Percentiles rank a stretch among this genome's conserved stretches.
phyloP scores from a whole-genome alignment of 2,888 invertebrate genomes.

The Drosophila greeni region DNA sequence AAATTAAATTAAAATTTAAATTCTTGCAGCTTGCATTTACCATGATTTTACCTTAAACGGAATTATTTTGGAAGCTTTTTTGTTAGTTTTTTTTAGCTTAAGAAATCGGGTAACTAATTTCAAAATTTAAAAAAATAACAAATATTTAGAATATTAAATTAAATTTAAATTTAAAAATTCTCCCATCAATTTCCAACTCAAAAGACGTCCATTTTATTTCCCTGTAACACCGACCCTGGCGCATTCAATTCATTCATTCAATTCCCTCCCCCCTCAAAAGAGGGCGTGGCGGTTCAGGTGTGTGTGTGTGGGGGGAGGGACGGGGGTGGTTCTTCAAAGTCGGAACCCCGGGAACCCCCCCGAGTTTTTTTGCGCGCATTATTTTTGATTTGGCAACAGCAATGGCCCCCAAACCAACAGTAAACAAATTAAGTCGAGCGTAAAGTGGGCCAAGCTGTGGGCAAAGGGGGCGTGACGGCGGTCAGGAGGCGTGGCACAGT shows the following conservation, averaged over 20 bases:
- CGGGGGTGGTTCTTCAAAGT: background rate
- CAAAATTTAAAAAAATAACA: too few relatives aligned
- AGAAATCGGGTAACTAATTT: too few relatives aligned
- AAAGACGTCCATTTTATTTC: background rate
- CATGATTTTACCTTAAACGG: too few relatives aligned
- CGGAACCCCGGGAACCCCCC: constrained; percentile 19
- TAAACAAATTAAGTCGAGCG: constrained; percentile 73
- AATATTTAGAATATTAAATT: too few relatives aligned
- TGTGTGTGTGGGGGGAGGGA: background rate
- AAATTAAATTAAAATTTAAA: too few relatives aligned
- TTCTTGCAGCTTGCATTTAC: too few relatives aligned
- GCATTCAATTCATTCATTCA: constrained; percentile 46
- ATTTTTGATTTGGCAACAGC: constrained; percentile 68
- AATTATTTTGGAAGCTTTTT: background rate
- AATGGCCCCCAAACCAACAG: constrained; percentile 66
- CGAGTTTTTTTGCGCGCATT: constrained; percentile 46
- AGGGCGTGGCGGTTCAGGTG: constrained; percentile 3
- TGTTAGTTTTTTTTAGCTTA: too few relatives aligned
- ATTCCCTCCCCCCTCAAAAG: constrained; percentile 1
- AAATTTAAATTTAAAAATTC: background rate
- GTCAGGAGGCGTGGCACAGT: background rate
- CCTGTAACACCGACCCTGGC: constrained; percentile 45
- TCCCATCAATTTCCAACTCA: background rate
- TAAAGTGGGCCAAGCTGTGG: constrained; percentile 57
- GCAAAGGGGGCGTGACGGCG: constrained; percentile 14